phyloP scores from a whole-genome alignment of 2,888 invertebrate species.

The Adela reaumurella region DNA sequence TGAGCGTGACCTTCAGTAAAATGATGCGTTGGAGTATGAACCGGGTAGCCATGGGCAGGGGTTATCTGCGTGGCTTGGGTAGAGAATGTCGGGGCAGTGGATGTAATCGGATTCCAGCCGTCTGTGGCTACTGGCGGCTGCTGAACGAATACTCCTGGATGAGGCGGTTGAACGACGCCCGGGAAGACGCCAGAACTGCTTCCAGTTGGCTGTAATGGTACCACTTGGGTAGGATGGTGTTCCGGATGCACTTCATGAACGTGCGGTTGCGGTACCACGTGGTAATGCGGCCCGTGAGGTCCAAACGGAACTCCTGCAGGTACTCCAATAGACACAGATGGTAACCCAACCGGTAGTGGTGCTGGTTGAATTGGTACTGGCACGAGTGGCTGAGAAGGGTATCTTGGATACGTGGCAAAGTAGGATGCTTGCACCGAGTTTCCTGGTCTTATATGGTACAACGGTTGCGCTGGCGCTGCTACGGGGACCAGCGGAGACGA shows the following conservation, averaged over 20 bases:
- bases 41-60: not conserved
- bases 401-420: constrained; percentile 44
- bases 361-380: constrained; percentile 14
- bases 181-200: constrained; percentile 10
- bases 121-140: not conserved
- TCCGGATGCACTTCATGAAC: constrained; percentile 6
- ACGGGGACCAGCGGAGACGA: not conserved
- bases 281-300: constrained; percentile 24
- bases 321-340: not conserved
- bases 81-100: not conserved
- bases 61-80: not conserved
- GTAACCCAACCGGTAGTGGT: not conserved
- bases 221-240: constrained; percentile 19
- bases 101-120: not conserved
- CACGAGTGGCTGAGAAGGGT: constrained; percentile 31
- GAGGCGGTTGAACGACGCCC: constrained; percentile 15
- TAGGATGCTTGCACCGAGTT: constrained; percentile 40
- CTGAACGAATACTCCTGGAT: not conserved
- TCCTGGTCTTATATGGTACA: constrained; percentile 41
- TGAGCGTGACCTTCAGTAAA: constrained; percentile 38
- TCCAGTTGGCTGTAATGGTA: not conserved
- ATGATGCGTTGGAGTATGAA: constrained; percentile 17
- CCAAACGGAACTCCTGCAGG: not conserved
- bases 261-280: constrained; percentile 19
- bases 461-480: constrained; percentile 19